phyloP scores from a whole-genome alignment of 2,113 vertebrate genomes.

The Misgurnus mizolepis region DNA sequence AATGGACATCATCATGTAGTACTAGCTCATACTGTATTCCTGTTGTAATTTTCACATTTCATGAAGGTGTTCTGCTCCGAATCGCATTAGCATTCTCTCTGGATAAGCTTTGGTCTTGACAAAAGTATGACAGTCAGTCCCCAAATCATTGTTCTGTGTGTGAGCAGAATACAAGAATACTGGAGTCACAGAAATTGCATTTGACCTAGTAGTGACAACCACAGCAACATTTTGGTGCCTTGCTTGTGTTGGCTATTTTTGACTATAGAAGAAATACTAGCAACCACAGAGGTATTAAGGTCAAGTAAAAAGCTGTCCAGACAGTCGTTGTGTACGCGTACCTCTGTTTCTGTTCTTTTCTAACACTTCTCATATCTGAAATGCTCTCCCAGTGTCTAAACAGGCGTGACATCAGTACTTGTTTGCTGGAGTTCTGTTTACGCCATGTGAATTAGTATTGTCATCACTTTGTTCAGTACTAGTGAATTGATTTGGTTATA shows the following conservation, averaged over 20 bases:
- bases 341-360: background rate
- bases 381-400: too few relatives aligned
- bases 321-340: too few relatives aligned
- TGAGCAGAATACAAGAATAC: background rate
- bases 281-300: too few relatives aligned
- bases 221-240: too few relatives aligned
- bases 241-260: too few relatives aligned
- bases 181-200: background rate
- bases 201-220: background rate
- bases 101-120: background rate
- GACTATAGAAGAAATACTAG: too few relatives aligned
- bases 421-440: too few relatives aligned
- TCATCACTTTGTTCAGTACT: too few relatives aligned
- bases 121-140: too few relatives aligned
- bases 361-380: background rate
- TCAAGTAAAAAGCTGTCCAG: too few relatives aligned
- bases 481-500: background rate
- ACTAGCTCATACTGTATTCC: background rate
- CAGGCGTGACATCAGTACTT: too few relatives aligned
- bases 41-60: background rate
- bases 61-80: background rate
- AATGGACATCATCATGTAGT: slow-evolving; percentile 1
- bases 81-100: slow-evolving; percentile 1
- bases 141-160: background rate
- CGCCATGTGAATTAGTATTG: too few relatives aligned